A percentile compares a stretch with the other conserved stretches of the same genome.
Conservation (phyloP, 2,888 invertebrate genomes). For the Xestia rhomboidea region DNA sequence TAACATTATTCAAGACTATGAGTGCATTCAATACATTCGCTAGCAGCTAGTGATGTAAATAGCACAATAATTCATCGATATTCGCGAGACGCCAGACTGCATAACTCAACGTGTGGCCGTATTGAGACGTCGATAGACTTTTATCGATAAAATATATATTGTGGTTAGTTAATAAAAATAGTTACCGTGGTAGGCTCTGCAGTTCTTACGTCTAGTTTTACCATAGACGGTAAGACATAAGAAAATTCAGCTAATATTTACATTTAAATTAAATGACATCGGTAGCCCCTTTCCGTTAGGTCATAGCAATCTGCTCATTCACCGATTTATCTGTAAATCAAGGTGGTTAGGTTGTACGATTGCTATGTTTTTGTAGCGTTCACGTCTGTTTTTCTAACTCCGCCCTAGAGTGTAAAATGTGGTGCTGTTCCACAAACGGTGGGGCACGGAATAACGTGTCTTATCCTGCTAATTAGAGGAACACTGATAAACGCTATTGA, state of each 20-base stretch:
- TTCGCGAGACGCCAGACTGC: conserved; percentile 83
- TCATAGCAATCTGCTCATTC: neutral
- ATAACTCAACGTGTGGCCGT: conserved; percentile 77
- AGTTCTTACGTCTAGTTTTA: neutral
- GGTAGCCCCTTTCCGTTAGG: neutral
- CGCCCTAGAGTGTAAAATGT: neutral
- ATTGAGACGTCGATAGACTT: conserved; percentile 58
- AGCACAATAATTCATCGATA: conserved; percentile 87
- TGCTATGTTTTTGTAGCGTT: neutral
- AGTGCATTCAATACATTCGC: conserved; percentile 65
- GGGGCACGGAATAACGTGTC: neutral
- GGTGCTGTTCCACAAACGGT: neutral
- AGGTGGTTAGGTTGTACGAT: neutral
- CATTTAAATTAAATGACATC: neutral
- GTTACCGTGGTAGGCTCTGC: neutral
- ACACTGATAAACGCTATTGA: neutral
- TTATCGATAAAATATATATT: conserved; percentile 60
- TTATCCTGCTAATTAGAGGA: neutral
- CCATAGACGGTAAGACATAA: neutral
- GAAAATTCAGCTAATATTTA: neutral
- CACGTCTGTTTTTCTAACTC: neutral
- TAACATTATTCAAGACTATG: conserved; percentile 62
- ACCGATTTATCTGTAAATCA: neutral
- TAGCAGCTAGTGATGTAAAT: conserved; percentile 83
- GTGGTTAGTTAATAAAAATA: neutral